phyloP scores from a whole-genome alignment of 2,113 vertebrate genomes.

The Setophaga petechia region DNA sequence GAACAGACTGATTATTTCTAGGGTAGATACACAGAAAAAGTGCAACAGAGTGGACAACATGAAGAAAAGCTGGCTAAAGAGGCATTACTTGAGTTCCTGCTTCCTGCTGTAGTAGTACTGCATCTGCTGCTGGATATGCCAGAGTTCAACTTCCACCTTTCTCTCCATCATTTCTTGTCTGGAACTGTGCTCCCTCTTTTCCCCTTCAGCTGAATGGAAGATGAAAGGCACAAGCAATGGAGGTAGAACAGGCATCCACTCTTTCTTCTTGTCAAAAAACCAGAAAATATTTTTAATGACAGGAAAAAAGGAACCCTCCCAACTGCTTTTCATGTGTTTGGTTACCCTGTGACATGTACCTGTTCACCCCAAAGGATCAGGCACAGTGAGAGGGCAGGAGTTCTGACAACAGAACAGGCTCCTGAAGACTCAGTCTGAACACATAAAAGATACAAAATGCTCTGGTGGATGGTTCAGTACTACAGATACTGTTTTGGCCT shows the following conservation, averaged over 20 bases:
- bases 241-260: neutral
- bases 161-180: neutral
- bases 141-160: slow-evolving; percentile 80
- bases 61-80: neutral
- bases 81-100: slow-evolving; percentile 82
- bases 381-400: neutral
- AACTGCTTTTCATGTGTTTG: neutral
- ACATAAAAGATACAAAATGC: neutral
- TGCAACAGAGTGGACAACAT: neutral
- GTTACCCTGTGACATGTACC: neutral
- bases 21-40: neutral
- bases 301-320: neutral
- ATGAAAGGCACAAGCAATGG: neutral
- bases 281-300: neutral
- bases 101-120: slow-evolving; percentile 80
- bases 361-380: neutral
- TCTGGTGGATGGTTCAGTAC: neutral
- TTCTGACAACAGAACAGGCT: neutral
- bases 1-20: neutral
- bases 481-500: neutral
- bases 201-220: neutral
- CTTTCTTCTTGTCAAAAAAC: neutral
- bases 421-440: neutral
- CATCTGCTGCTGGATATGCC: slow-evolving; percentile 81
- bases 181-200: neutral